These are phyloP conservation scores for Ecliptopera silaceata DNA, from an alignment of 2,888 invertebrate species.

Conservation along the genomic window DNA sequence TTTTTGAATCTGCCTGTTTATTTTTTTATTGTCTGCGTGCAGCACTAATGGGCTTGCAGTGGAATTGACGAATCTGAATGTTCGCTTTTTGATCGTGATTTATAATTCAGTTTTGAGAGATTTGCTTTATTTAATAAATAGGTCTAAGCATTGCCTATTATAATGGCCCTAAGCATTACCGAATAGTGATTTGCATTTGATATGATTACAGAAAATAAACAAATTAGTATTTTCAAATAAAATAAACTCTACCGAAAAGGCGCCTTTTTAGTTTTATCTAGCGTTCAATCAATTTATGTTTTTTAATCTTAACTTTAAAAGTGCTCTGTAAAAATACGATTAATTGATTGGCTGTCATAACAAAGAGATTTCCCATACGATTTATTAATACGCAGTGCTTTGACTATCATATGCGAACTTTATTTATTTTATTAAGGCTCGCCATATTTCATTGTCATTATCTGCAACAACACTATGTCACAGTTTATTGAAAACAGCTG, in stretches of 20 bases:
- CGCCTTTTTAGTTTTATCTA: no score
- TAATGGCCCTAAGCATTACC: no score
- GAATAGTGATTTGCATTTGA: no score
- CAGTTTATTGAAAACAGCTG: constrained; percentile 2
- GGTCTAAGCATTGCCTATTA: no score
- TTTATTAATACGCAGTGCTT: constrained; percentile 27
- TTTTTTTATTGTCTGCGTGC: constrained; percentile 38
- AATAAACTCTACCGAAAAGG: no score
- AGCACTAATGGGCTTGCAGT: constrained; percentile 23
- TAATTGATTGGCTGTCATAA: constrained; percentile 26
- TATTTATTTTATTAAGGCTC: constrained; percentile 20
- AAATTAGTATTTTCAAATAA: no score
- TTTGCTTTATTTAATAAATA: no score
- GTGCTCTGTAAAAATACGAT: constrained; percentile 14
- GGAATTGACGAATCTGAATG: constrained; percentile 16
- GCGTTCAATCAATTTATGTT: neutral
- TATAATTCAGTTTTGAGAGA: constrained; percentile 1
- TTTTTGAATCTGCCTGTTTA: constrained; percentile 48
- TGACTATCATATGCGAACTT: constrained; percentile 17
- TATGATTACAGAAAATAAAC: no score
- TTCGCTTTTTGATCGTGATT: constrained; percentile 14
- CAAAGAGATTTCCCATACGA: constrained; percentile 25
- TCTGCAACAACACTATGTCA: constrained; percentile 16
- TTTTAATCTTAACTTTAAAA: constrained; percentile 4
- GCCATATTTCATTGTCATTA: constrained; percentile 23